Base-by-base conservation (phyloP, 2,888 invertebrate genomes). In the Lumbricus terrestris region DNA sequence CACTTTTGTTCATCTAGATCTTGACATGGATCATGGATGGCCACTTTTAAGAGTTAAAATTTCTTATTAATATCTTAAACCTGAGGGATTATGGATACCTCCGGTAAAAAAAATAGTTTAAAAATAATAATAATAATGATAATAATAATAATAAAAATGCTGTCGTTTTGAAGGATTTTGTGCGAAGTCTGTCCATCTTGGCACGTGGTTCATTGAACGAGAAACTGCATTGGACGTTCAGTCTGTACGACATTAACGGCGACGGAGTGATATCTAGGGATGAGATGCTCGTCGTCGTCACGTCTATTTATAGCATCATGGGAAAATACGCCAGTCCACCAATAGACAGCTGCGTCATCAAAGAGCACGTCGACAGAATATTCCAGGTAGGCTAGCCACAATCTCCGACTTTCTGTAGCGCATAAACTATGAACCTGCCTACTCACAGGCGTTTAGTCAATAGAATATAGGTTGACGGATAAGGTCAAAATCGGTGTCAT, bases 281-380 rank as follows among this genome's bases (percentile, higher is more conserved):
- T 93, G 98, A 98, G 96, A 98, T 98, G 98, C 97, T 97, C 91
- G 97, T 98, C 95, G 98, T 98, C 94, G 98, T 98, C 91, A 97
- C 97, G 90, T 97, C 98, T 91, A 97, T 99, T 93, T 98, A 98
- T 95, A 98, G 98, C 95, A 96, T 99, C 93, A 97, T 98, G 97
- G 98, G 98, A 88, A 97, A 97, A 94, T 96, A 97, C 88, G 97
- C 97, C 0, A 97, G 98, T 37, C 97, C 98, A 13, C 96, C 96
- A 93, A 96, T 97, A 89, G 97, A 98, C 92, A 97, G 97, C 92
- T 97, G 97, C 92, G 97, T 97, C 88, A 97, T 98, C 88, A 96
- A 97, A 94, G 97, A 97, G 93, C 98, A 98, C 95, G 98, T 98
- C 91, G 98, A 98, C 94, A 96, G 97, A 94, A 97, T 99, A 95